Conservation (phyloP, 2,113 vertebrate species). For the Clupea harengus region DNA sequence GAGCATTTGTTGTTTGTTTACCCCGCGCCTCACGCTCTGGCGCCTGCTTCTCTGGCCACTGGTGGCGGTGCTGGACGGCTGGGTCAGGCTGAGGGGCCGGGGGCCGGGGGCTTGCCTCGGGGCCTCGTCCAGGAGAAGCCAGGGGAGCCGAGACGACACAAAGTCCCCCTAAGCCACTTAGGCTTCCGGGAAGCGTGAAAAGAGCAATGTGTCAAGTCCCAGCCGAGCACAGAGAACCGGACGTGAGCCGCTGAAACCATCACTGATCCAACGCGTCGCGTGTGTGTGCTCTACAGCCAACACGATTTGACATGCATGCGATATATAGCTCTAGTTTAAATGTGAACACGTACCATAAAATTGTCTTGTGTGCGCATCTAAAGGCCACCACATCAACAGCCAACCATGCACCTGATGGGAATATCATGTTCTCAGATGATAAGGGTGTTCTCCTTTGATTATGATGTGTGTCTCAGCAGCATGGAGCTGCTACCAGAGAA, state of each 20-base stretch:
- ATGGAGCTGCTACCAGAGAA: background rate
- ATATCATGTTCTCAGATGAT: background rate
- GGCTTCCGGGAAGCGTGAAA: background rate
- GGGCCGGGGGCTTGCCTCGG: background rate
- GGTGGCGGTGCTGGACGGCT: background rate
- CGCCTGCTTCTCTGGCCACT: background rate
- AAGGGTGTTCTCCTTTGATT: background rate
- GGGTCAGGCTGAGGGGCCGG: background rate
- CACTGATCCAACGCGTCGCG: background rate
- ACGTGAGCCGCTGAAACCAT: background rate
- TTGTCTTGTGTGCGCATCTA: background rate
- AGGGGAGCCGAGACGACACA: background rate
- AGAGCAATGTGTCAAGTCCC: slow-evolving; percentile 14
- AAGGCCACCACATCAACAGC: background rate
- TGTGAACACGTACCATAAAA: background rate
- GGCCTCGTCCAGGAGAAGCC: background rate
- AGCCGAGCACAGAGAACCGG: background rate
- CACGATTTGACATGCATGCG: background rate
- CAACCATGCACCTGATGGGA: background rate
- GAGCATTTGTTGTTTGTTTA: slow-evolving; percentile 20
- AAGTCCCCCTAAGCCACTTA: background rate
- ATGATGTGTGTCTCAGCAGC: background rate
- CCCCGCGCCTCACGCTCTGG: background rate
- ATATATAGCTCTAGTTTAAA: background rate
- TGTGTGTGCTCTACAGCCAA: background rate